Evolutionary conservation across 2,888 invertebrate species (phyloP).

Genomic region (Clanis bilineata): DNA sequence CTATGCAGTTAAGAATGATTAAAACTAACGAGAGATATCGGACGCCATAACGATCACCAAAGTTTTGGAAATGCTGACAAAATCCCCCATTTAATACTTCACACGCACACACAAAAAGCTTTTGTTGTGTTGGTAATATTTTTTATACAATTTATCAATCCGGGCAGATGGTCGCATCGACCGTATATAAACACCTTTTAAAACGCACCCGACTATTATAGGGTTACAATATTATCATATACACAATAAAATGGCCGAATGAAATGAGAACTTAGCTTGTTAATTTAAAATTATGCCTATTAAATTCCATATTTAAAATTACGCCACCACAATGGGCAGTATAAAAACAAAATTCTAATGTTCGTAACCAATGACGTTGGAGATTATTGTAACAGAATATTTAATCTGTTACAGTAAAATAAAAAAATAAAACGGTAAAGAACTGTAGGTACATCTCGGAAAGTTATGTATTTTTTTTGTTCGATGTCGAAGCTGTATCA

Average conservation of each 20-base stretch:
- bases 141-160: constrained; percentile 79
- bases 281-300: constrained; percentile 17
- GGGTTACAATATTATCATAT: constrained; percentile 75
- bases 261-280: constrained; percentile 10
- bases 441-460: too few species aligned
- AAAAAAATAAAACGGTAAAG: too few species aligned
- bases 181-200: constrained; percentile 75
- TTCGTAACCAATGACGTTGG: too few species aligned
- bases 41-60: constrained; percentile 25
- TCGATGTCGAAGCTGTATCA: too few species aligned
- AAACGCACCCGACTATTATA: constrained; percentile 70
- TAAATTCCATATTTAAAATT: neutral
- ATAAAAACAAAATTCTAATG: neutral
- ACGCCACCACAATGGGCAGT: neutral
- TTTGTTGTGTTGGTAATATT: constrained; percentile 56
- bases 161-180: constrained; percentile 67
- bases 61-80: constrained; percentile 32
- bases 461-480: too few species aligned
- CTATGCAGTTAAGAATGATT: neutral
- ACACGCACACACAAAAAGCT: constrained; percentile 35
- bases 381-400: too few species aligned
- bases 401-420: neutral
- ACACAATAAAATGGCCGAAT: constrained; percentile 60
- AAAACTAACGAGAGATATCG: constrained; percentile 12
- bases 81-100: constrained; percentile 44